Evolutionary conservation across 2,113 vertebrate genomes (phyloP).

Genomic region (Tragelaphus imberbis): DNA sequence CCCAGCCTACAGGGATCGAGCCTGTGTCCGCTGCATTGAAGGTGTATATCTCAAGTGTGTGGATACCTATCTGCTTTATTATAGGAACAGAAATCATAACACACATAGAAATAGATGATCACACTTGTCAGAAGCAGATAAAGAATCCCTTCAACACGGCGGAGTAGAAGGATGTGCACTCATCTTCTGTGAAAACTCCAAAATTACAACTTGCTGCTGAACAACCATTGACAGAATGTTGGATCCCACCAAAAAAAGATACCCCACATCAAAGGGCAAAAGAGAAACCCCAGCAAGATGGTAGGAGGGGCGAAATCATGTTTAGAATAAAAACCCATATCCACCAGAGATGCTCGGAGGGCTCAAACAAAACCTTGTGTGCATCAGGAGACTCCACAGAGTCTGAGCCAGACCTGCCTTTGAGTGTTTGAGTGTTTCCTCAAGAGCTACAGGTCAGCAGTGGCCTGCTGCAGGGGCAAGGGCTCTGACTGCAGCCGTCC

Average conservation of each 20-base stretch:
- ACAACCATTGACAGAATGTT: not conserved
- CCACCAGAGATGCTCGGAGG: not conserved
- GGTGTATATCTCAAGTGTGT: too few relatives aligned
- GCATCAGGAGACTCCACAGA: not conserved
- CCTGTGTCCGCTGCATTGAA: too few relatives aligned
- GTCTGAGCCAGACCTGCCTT: not conserved
- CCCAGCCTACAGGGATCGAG: too few relatives aligned
- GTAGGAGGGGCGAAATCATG: rapidly evolving
- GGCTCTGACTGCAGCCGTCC: not conserved
- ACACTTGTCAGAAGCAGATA: not conserved
- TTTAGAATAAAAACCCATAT: not conserved
- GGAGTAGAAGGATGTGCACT: not conserved
- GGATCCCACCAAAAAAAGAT: not conserved
- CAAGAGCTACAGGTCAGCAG: not conserved
- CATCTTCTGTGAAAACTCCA: not conserved
- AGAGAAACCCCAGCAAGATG: not conserved
- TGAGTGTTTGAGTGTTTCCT: not conserved
- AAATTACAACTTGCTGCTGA: not conserved
- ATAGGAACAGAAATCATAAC: not conserved
- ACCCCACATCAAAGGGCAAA: not conserved
- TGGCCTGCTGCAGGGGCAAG: not conserved
- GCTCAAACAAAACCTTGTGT: not conserved
- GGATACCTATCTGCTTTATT: not conserved
- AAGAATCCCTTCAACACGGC: not conserved
- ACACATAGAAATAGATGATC: not conserved